A percentile compares a stretch with the other conserved stretches of the same genome.
Evolutionary conservation across 2,113 vertebrate species (phyloP).

Genomic region (Equus quagga): DNA sequence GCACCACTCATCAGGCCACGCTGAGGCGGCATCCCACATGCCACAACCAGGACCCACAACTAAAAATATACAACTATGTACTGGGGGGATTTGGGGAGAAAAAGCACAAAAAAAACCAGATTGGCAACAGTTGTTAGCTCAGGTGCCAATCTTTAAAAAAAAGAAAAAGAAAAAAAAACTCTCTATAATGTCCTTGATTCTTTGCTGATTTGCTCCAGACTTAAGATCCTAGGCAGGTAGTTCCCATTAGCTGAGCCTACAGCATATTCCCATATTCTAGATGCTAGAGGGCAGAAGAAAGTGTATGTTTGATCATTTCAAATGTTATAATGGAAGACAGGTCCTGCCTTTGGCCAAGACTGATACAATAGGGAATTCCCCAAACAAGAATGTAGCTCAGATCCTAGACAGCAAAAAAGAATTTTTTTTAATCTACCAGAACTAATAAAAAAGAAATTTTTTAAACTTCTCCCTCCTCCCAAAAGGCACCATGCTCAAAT

Average conservation of each 20-base stretch:
- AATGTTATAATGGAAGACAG: neutral
- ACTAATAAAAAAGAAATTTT: neutral
- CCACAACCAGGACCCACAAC: no score
- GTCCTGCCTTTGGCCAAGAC: neutral
- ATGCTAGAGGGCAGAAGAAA: neutral
- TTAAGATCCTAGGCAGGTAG: neutral
- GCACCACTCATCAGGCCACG: no score
- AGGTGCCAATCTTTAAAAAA: neutral
- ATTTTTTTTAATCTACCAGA: neutral
- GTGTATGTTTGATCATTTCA: neutral
- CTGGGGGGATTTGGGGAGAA: no score
- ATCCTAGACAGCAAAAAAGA: neutral
- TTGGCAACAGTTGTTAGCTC: no score
- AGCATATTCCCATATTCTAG: neutral
- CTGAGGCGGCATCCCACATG: no score
- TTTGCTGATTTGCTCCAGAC: neutral
- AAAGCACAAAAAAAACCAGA: no score
- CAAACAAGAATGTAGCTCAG: neutral
- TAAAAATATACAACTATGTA: no score
- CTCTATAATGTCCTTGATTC: neutral
- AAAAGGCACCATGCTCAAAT: neutral
- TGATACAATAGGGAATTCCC: neutral
- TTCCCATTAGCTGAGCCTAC: neutral
- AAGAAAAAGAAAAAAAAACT: neutral
- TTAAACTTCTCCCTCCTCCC: neutral